A percentile compares a stretch with the other conserved stretches of the same genome.
These are phyloP conservation scores for Drosophila setifemur DNA, from an alignment of 1,140 invertebrate species.

Conservation along the genomic window DNA sequence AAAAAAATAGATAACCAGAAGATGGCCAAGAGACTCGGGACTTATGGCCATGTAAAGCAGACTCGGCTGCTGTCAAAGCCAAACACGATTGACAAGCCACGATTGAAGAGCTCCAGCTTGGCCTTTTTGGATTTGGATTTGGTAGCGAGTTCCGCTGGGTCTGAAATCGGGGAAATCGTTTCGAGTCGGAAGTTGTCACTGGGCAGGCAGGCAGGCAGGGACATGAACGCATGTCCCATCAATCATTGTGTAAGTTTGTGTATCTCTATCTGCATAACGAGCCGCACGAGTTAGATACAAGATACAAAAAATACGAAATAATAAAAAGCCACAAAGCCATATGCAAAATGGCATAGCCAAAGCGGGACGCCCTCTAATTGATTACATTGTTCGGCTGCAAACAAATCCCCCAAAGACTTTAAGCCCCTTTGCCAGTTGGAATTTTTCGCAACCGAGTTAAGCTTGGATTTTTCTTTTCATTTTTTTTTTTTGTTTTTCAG, in stretches of 20 bases:
- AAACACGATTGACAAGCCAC: conserved; percentile 53
- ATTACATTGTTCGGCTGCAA: conserved; percentile 58
- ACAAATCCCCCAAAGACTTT: conserved; percentile 58
- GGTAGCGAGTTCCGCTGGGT: conserved; percentile 35
- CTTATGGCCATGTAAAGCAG: conserved; percentile 54
- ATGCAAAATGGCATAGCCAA: conserved; percentile 30
- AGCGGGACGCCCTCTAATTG: conserved; percentile 54
- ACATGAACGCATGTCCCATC: conserved; percentile 43
- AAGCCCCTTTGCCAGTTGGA: conserved; percentile 26
- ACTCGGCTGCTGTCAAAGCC: conserved; percentile 34
- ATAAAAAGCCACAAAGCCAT: conserved; percentile 1
- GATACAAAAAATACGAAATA: not conserved
- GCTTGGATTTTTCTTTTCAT: conserved; percentile 6
- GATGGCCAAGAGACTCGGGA: conserved; percentile 44
- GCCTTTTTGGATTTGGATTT: conserved; percentile 14
- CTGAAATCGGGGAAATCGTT: conserved; percentile 23
- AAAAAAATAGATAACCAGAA: conserved; percentile 28
- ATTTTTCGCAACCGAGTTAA: conserved; percentile 28
- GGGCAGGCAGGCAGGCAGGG: conserved; percentile 17
- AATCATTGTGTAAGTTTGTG: conserved; percentile 28
- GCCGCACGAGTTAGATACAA: conserved; percentile 21
- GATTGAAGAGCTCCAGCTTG: conserved; percentile 9
- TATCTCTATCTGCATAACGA: conserved; percentile 23
- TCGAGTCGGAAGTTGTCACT: conserved; percentile 51
- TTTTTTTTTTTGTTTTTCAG: conserved; percentile 32